Conservation (phyloP, 2,888 invertebrate genomes). For the Malthinus seriepunctatus region DNA sequence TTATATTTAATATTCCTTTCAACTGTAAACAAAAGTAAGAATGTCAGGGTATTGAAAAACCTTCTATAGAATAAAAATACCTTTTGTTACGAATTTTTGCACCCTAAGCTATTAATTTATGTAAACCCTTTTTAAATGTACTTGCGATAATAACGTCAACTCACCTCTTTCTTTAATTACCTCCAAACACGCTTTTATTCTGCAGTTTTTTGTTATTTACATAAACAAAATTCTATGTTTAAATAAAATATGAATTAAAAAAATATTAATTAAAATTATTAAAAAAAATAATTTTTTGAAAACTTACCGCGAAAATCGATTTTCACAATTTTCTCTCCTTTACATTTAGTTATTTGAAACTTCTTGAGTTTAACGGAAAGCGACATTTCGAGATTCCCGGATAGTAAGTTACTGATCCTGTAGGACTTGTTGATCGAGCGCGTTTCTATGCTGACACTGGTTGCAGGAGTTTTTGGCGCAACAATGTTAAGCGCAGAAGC, state of each 20-base stretch:
- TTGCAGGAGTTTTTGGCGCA: conserved; percentile 33
- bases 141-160: too few relatives aligned
- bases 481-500: conserved; percentile 35
- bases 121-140: too few relatives aligned
- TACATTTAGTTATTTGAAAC: conserved; percentile 70
- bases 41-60: too few relatives aligned
- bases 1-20: too few relatives aligned
- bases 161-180: too few relatives aligned
- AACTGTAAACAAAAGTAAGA: too few relatives aligned
- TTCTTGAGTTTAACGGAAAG: conserved; percentile 69
- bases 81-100: too few relatives aligned
- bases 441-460: conserved; percentile 42
- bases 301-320: conserved; percentile 78
- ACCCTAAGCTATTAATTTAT: too few relatives aligned
- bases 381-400: conserved; percentile 59
- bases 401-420: conserved; percentile 27
- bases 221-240: too few relatives aligned
- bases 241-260: not conserved
- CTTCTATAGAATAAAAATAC: too few relatives aligned
- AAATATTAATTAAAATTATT: not conserved
- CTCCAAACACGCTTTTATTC: too few relatives aligned
- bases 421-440: conserved; percentile 49
- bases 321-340: conserved; percentile 68
- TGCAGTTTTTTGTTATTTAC: too few relatives aligned
- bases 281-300: not conserved